Percentiles rank a stretch among this genome's conserved stretches.
Evolutionary conservation across 2,888 invertebrate species (phyloP).

Genomic region (Empis stercorea): DNA sequence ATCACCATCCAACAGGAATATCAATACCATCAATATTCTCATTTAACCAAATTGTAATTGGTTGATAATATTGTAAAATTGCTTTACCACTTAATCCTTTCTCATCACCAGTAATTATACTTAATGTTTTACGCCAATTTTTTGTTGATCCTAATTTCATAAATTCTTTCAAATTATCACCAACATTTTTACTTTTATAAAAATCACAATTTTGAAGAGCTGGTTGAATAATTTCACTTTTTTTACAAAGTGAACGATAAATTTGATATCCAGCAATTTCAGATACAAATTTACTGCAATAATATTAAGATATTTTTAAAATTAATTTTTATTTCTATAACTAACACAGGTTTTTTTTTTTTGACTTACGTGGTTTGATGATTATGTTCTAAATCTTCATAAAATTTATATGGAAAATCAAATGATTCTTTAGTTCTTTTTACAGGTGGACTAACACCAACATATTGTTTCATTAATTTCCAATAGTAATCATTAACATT

Average conservation of each 20-base stretch:
- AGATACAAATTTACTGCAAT: conserved; percentile 60
- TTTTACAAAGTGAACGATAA: conserved; percentile 57
- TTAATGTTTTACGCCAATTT: conserved; percentile 71
- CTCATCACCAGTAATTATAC: background rate
- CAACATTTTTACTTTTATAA: conserved; percentile 62
- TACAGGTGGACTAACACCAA: conserved; percentile 50
- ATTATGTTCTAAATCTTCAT: conserved; percentile 50
- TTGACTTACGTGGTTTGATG: conserved; percentile 42
- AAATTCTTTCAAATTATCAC: conserved; percentile 51
- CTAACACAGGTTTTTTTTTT: too few relatives aligned
- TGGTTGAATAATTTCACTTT: conserved; percentile 50
- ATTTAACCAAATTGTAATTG: conserved; percentile 52
- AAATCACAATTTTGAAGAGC: conserved; percentile 76
- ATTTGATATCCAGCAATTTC: conserved; percentile 73
- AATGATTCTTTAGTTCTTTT: conserved; percentile 48
- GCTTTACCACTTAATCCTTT: conserved; percentile 54
- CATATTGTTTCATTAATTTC: conserved; percentile 44
- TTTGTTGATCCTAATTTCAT: conserved; percentile 54
- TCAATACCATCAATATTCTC: too few relatives aligned
- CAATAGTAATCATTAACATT: conserved; percentile 51
- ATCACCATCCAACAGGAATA: too few relatives aligned
- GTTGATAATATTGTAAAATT: conserved; percentile 67
- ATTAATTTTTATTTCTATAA: background rate
- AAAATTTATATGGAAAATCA: conserved; percentile 56
- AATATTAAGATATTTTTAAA: background rate